These are phyloP conservation scores for Eurytoma adleriae DNA, from an alignment of 2,888 invertebrate species.

Conservation along the genomic window DNA sequence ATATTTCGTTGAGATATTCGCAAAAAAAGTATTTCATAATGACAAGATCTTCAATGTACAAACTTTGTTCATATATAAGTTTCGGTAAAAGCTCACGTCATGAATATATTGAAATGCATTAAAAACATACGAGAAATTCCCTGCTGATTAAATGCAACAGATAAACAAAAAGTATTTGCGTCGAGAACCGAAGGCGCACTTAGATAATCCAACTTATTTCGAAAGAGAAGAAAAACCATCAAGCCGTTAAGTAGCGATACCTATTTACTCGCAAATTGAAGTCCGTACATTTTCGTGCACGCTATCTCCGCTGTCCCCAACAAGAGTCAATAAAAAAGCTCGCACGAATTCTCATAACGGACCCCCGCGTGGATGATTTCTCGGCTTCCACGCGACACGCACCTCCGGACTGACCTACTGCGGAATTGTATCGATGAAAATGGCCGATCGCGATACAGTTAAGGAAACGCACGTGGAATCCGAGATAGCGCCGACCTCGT, in stretches of 20 bases:
- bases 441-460: constrained; percentile 26
- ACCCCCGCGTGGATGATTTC: background rate
- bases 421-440: constrained; percentile 39
- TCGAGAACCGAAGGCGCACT: no score
- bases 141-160: no score
- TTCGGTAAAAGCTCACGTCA: no score
- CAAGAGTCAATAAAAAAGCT: background rate
- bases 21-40: no score
- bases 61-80: no score
- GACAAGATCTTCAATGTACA: no score
- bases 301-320: constrained; percentile 2
- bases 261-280: no score
- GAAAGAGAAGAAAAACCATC: background rate
- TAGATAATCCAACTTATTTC: background rate
- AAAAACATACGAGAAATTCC: no score
- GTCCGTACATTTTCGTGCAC: constrained; percentile 19
- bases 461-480: constrained; percentile 16
- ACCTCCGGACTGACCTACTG: constrained; percentile 33
- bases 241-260: background rate
- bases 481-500: constrained; percentile 15
- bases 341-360: background rate
- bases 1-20: no score
- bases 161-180: no score
- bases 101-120: no score
- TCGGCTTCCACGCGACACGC: constrained; percentile 27